Conservation (phyloP, 2,113 vertebrate species). For the Montifringilla adamsi region DNA sequence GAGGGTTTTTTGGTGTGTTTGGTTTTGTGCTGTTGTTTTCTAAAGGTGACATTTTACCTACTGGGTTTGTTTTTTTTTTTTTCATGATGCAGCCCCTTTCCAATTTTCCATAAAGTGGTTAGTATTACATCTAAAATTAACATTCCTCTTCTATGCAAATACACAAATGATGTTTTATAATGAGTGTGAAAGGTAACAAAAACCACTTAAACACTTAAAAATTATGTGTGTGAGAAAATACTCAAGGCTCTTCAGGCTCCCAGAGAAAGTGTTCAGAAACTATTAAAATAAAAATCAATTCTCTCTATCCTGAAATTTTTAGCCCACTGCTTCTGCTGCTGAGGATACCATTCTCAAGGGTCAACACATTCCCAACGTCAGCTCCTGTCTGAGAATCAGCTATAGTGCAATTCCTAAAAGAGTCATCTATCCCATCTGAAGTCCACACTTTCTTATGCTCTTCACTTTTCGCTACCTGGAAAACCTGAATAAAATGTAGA, state of each 20-base stretch:
- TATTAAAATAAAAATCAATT: neutral
- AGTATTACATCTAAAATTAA: neutral
- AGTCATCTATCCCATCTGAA: neutral
- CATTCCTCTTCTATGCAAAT: neutral
- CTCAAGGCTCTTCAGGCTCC: neutral
- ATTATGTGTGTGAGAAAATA: neutral
- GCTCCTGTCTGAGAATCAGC: neutral
- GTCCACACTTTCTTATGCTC: neutral
- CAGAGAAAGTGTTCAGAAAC: slow-evolving; percentile 23
- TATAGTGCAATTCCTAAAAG: neutral
- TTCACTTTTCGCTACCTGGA: neutral
- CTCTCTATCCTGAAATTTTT: slow-evolving; percentile 39
- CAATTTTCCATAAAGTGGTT: neutral
- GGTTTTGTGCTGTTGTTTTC: neutral
- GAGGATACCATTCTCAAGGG: slow-evolving; percentile 2
- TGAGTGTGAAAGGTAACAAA: slow-evolving; percentile 15
- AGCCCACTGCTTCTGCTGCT: neutral
- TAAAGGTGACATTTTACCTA: neutral
- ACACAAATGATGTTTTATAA: neutral
- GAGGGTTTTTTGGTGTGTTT: neutral
- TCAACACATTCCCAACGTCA: neutral
- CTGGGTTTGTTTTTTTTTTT: neutral
- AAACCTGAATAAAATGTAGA: neutral
- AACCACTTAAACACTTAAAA: slow-evolving; percentile 7
- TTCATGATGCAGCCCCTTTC: neutral